Evolutionary conservation across 1,140 invertebrate species (phyloP).

Genomic region (Brevipalpus yothersi): DNA sequence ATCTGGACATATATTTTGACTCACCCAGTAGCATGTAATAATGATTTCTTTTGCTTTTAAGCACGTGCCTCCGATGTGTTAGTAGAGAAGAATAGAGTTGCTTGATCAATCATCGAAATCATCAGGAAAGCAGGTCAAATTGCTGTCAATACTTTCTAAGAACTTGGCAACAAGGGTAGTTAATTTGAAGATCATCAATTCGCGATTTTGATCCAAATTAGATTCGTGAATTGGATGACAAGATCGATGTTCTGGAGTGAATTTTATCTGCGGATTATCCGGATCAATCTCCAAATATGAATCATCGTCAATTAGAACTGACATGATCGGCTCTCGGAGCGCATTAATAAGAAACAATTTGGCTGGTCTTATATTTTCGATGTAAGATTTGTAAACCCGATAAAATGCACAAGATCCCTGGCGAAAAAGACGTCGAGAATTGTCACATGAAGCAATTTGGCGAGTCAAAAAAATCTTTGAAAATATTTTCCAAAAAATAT

Average conservation of each 20-base stretch:
- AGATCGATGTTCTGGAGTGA: slow-evolving; percentile 36
- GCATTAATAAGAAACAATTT: slow-evolving; percentile 78
- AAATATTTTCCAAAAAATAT: too few species aligned
- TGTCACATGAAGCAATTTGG: slow-evolving; percentile 49
- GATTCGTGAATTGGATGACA: slow-evolving; percentile 54
- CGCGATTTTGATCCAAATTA: slow-evolving; percentile 47
- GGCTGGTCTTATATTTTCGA: slow-evolving; percentile 66
- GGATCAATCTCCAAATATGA: slow-evolving; percentile 77
- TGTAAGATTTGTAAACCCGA: slow-evolving; percentile 62
- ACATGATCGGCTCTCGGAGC: slow-evolving; percentile 67
- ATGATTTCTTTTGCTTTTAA: slow-evolving; percentile 29
- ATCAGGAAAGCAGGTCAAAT: slow-evolving; percentile 73
- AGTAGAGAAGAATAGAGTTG: slow-evolving; percentile 26
- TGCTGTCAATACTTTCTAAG: slow-evolving; percentile 53
- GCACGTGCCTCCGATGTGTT: slow-evolving; percentile 16
- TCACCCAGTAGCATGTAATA: slow-evolving; percentile 63
- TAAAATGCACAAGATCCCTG: slow-evolving; percentile 67
- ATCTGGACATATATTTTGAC: too few species aligned
- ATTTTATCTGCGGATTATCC: slow-evolving; percentile 50
- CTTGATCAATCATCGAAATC: slow-evolving; percentile 31
- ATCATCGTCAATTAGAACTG: slow-evolving; percentile 75
- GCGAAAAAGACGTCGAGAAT: slow-evolving; percentile 53
- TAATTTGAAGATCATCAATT: slow-evolving; percentile 51
- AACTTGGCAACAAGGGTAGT: slow-evolving; percentile 53
- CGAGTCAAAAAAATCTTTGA: slow-evolving; percentile 57